These are phyloP conservation scores for Dendrolimus kikuchii DNA, from an alignment of 1,140 invertebrate species.

Conservation along the genomic window DNA sequence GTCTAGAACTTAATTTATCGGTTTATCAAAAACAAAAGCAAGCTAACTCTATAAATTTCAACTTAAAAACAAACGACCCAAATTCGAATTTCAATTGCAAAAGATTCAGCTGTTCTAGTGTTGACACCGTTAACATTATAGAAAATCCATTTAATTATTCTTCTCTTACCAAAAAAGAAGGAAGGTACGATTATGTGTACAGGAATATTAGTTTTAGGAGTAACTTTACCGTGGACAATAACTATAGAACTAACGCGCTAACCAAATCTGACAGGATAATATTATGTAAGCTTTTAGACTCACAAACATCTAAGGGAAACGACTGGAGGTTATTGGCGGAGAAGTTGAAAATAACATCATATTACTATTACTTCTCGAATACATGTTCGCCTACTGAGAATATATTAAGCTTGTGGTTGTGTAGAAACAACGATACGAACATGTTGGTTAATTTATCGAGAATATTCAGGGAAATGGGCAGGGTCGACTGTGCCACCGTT, in stretches of 20 bases:
- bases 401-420: slow-evolving; percentile 97
- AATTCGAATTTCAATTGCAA: slow-evolving; percentile 65
- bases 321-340: slow-evolving; percentile 96
- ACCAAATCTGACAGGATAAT: slow-evolving; percentile 80
- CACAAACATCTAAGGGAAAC: slow-evolving; percentile 90
- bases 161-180: slow-evolving; percentile 59
- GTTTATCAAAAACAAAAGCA: slow-evolving; percentile 67
- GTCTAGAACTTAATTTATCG: slow-evolving; percentile 59
- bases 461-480: slow-evolving; percentile 92
- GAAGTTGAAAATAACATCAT: slow-evolving; percentile 91
- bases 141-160: slow-evolving; percentile 67
- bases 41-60: slow-evolving; percentile 63
- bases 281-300: slow-evolving; percentile 91
- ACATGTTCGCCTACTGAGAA: slow-evolving; percentile 96
- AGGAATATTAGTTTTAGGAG: slow-evolving; percentile 44
- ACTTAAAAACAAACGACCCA: slow-evolving; percentile 65
- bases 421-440: slow-evolving; percentile 89
- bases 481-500: slow-evolving; percentile 90
- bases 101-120: slow-evolving; percentile 56
- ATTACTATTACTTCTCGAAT: slow-evolving; percentile 97
- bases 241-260: slow-evolving; percentile 52
- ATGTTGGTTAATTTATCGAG: slow-evolving; percentile 86
- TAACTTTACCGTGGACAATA: slow-evolving; percentile 60
- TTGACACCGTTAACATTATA: slow-evolving; percentile 58
- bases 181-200: slow-evolving; percentile 55